phyloP scores from a whole-genome alignment of 2,888 invertebrate species.

The Rhamnusium bicolor region DNA sequence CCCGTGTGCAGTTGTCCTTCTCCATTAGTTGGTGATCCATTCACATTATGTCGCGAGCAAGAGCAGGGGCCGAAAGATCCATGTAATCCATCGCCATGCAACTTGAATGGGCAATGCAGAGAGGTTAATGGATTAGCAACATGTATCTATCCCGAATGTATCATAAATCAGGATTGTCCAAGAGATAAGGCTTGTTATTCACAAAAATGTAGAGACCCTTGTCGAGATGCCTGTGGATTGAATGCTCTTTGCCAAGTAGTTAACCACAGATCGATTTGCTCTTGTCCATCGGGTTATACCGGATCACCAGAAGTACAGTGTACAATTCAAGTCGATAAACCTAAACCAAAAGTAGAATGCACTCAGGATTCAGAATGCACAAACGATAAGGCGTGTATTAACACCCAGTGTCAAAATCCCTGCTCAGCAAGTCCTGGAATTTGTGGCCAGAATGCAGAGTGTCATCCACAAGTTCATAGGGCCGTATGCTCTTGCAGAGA shows the following conservation, averaged over 20 bases:
- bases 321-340: constrained; percentile 70
- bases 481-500: constrained; percentile 88
- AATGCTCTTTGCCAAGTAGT: constrained; percentile 86
- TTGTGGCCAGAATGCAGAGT: constrained; percentile 86
- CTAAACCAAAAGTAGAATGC: constrained; percentile 83
- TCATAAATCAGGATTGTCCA: constrained; percentile 91
- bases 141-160: constrained; percentile 89
- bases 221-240: constrained; percentile 85
- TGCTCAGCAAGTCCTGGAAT: constrained; percentile 78
- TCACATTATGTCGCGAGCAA: constrained; percentile 77
- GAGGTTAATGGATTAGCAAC: constrained; percentile 80
- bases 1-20: constrained; percentile 88
- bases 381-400: constrained; percentile 87
- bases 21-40: constrained; percentile 86
- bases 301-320: constrained; percentile 87
- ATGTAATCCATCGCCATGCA: constrained; percentile 90
- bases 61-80: constrained; percentile 76
- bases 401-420: constrained; percentile 82
- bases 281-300: constrained; percentile 84
- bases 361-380: constrained; percentile 84
- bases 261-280: constrained; percentile 88
- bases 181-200: constrained; percentile 85
- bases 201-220: constrained; percentile 89
- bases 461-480: constrained; percentile 84
- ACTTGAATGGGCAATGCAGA: constrained; percentile 86